These are phyloP conservation scores for Dolichomitus sp. DNA, from an alignment of 2,888 invertebrate species.

Conservation along the genomic window DNA sequence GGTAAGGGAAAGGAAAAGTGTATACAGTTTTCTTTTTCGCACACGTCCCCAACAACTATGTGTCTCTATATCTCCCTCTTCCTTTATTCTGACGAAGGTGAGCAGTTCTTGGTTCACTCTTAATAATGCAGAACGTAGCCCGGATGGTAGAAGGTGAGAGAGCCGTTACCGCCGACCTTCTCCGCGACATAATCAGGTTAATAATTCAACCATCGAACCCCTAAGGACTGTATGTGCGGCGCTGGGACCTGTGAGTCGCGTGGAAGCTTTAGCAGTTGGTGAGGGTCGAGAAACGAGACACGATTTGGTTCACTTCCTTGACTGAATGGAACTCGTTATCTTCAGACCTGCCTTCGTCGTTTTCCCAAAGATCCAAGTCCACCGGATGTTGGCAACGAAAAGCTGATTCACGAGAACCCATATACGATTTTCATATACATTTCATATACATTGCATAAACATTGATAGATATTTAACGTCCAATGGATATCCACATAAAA, in stretches of 20 bases:
- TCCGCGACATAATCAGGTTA: slow-evolving; percentile 76
- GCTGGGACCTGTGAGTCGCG: slow-evolving; percentile 51
- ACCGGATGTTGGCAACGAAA: not conserved
- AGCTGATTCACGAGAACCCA: not conserved
- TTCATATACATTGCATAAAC: too few species aligned
- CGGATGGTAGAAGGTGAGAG: slow-evolving; percentile 58
- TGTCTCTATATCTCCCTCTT: slow-evolving; percentile 41
- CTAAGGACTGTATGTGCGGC: slow-evolving; percentile 42
- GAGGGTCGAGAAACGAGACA: slow-evolving; percentile 28
- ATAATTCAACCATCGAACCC: slow-evolving; percentile 76
- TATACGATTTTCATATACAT: too few species aligned
- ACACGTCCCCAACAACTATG: not conserved
- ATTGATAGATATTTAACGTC: too few species aligned
- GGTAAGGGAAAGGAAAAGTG: slow-evolving; percentile 34
- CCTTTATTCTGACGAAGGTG: slow-evolving; percentile 41
- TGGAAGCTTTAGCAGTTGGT: slow-evolving; percentile 71
- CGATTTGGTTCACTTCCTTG: slow-evolving; percentile 9
- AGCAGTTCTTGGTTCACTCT: slow-evolving; percentile 46
- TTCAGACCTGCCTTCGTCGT: not conserved
- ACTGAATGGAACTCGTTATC: slow-evolving; percentile 18
- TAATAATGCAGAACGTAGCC: slow-evolving; percentile 66
- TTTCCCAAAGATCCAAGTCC: not conserved
- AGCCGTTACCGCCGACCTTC: slow-evolving; percentile 66
- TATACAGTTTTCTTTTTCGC: not conserved
- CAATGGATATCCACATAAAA: too few species aligned